A percentile compares a stretch with the other conserved stretches of the same genome.
Evolutionary conservation across 2,113 vertebrate species (phyloP).

Genomic region (Furnarius figulus): DNA sequence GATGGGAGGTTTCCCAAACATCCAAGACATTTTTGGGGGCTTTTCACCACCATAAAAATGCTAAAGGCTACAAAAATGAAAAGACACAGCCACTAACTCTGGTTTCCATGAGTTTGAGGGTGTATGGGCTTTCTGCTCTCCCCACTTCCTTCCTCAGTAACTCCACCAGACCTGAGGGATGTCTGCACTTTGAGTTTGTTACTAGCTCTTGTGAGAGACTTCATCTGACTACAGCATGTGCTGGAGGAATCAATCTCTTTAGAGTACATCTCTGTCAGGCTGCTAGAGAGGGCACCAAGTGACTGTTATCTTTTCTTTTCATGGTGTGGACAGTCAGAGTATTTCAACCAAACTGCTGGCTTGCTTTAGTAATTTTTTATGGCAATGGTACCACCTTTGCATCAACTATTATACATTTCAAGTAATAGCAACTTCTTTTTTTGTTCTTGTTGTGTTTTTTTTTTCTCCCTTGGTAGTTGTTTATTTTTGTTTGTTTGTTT

Average conservation of each 20-base stretch:
- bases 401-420: not conserved
- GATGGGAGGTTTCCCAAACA: not conserved
- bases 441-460: not conserved
- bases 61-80: not conserved
- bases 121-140: not conserved
- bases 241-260: not conserved
- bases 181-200: not conserved
- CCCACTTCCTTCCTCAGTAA: not conserved
- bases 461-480: not conserved
- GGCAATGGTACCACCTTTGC: not conserved
- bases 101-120: not conserved
- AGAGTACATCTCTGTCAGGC: not conserved
- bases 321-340: not conserved
- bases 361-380: not conserved
- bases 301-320: not conserved
- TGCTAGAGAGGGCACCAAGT: not conserved
- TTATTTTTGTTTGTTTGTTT: not conserved
- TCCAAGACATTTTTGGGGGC: conserved; percentile 1
- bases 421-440: not conserved
- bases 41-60: not conserved
- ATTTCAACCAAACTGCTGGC: not conserved
- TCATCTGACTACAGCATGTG: not conserved
- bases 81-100: not conserved
- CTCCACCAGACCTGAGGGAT: not conserved
- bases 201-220: not conserved